Base-by-base conservation (phyloP, 2,888 invertebrate genomes). In the Nomada fucata region DNA sequence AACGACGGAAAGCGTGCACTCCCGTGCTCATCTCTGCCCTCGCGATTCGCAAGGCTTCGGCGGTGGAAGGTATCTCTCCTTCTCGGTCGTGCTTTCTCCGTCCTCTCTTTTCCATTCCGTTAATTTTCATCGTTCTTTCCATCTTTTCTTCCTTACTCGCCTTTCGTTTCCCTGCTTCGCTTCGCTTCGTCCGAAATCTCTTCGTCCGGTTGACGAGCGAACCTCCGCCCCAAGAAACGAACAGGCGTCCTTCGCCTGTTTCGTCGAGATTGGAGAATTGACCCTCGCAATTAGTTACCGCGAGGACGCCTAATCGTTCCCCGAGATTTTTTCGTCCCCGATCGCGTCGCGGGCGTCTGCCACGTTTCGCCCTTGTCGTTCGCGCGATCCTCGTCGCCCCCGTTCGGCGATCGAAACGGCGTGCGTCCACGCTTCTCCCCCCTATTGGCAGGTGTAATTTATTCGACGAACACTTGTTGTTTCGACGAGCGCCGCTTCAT, bases 1-100 rank as follows among this genome's bases (percentile, higher is more conserved):
- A 77, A 88, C 86, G 79, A 73, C 73, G 59, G 70, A 82, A 80
- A 79, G 79, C 64, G 44, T 60, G 52, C 67, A 55, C 76, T 47
- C 61, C 60, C 26, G 26, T 65, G 60, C 59, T 67, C 55, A 69
- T 42, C 59, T 47, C 36, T 61, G 13, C 50, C 36, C n/a, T n/a
- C 53, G 9, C 44, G 11, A 23, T 23, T 26, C 42, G 18, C 42
- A 15, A 52, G 73, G 11, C 70, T 74, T 71, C 63, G 69, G 18
- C 74, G 60, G 63, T 36, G n/a, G 42, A 13, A 44, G 13, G 42
- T 26, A 44, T 60, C n/a, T 67, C 60, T 18, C 11, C 50, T 57
- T 50, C 47, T 63, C 55, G 64, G 68, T 69, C 65, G 15, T 72
- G 42, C 59, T 70, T 55, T 74, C 50, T 2, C 2, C 47, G 13